phyloP scores from a whole-genome alignment of 2,113 vertebrate genomes.

The Myocastor coypus region DNA sequence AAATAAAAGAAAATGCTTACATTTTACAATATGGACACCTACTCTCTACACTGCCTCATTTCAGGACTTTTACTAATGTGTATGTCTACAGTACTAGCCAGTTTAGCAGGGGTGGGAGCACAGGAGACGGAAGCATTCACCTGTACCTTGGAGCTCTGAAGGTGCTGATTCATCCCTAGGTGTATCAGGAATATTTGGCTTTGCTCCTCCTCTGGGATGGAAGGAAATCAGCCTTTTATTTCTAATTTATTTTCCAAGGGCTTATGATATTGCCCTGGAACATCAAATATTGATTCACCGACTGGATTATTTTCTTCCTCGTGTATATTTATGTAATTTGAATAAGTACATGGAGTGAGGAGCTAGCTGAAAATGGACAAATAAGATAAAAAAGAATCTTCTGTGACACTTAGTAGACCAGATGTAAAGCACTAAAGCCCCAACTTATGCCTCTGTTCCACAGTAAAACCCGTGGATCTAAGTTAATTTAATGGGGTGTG shows the following conservation, averaged over 20 bases:
- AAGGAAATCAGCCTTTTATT: constrained; percentile 25
- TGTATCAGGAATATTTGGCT: background rate
- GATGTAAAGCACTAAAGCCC: background rate
- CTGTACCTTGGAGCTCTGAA: background rate
- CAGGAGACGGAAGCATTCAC: background rate
- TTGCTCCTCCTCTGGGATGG: background rate
- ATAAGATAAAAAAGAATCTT: background rate
- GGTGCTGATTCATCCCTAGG: background rate
- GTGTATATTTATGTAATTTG: background rate
- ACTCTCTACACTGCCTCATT: background rate
- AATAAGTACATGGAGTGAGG: background rate
- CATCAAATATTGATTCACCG: background rate
- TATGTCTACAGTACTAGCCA: background rate
- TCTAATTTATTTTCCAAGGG: background rate
- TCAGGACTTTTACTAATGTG: background rate
- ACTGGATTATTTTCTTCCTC: background rate
- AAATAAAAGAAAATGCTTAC: background rate
- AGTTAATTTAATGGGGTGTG: background rate
- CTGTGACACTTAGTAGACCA: background rate
- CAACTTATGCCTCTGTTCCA: background rate
- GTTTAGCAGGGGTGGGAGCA: background rate
- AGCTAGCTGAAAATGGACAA: background rate
- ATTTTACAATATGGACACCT: background rate
- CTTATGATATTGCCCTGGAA: background rate
- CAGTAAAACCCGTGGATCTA: background rate